Evolutionary conservation across 1,140 invertebrate genomes (phyloP), one percentile per base, ranked within the genome.

Genomic region (Penaeus indicus): DNA sequence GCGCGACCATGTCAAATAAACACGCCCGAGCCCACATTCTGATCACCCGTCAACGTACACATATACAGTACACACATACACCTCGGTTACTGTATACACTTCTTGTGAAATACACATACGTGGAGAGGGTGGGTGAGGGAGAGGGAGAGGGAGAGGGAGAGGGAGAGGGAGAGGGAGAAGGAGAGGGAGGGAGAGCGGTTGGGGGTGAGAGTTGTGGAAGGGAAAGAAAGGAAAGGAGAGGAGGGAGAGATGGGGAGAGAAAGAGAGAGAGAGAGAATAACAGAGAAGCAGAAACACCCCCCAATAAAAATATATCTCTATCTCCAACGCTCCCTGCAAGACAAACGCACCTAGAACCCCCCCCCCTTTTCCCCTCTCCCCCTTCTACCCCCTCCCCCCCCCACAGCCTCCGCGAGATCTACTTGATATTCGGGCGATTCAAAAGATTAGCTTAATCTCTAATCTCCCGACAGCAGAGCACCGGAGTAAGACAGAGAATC

Each of bases 1-100:
- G 62, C 80, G 38, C 80, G 47, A 54, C 80, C n/a, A 82, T 32
- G 60, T 27, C 80, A 82, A 82, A 82, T 82, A 82, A 81, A 82
- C 77, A 78, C 77, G 27, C 80, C 22, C 78, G 63, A 61, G 18
- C 61, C n/a, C 10, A 69, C 67, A 63, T 25, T 62, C 79, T 63
- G 47, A 81, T 60, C 61, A 63, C 54, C 60, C 21, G 11, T 19
- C 60, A 82, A 63, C 77, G 27, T 16, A 10, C 22, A n/a, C 38
- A 22, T 60, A 18, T 27, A 21, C n/a, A 27, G 27, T 63, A 82
- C 80, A 82, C 27, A 63, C 80, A 82, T 25, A 82, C 61, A 38
- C 60, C 61, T 10, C 32, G 21, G 54, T 60, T 54, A 47, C 78
- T 54, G 18, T 38, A 21, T 21, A 80, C 78, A 80, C 21, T 47